Evolutionary conservation across 2,797 vertebrate species (phyloP), one percentile per base, ranked within the genome.

Genomic region (Anolis apletophallus): DNA sequence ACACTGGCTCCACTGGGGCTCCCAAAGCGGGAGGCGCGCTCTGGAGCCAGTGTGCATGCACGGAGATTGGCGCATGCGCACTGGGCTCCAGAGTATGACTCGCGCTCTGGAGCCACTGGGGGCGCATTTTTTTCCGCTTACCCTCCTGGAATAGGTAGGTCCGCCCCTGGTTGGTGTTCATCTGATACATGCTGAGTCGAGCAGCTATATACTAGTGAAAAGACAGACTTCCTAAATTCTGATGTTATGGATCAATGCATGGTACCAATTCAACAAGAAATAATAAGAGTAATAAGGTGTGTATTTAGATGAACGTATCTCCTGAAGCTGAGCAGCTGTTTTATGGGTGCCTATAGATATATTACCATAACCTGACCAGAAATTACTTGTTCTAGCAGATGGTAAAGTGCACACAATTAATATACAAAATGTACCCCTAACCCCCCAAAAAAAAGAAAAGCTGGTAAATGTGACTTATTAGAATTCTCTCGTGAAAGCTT

Each of bases 261-360:
- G 57, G 36, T n/a, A 71, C 59, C 88, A 93, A 93, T 85, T 55
- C 91, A 95, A 88, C 26, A 89, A 85, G 80, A 92, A 88, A 91
- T 93, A 74, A 79, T 72, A 34, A 50, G 17, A 69, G 8, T 26
- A 64, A 91, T 85, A 57, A 94, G 85, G 34, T 36, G 0, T 10
- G 89, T 88, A 61, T 75, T 89, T 86, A 92, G 85, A 93, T 59
- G 57, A 87, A 88, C 92, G 80, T 85, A 88, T 92, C 72, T 87
- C 85, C 57, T 93, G 90, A 91, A 84, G 84, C n/a, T 89, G 29
- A 72, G 55, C 73, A 92, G 50, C 83, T 91, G 92, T 90, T 91
- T 93, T 90, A 93, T 71, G 69, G 36, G 80, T 85, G 13, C 68
- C n/a, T 0, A 0, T 19, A 36, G 92, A 91, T 85, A 93, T 80